These are phyloP conservation scores for Morpho deidamia DNA, from an alignment of 2,888 invertebrate species.

Conservation along the genomic window DNA sequence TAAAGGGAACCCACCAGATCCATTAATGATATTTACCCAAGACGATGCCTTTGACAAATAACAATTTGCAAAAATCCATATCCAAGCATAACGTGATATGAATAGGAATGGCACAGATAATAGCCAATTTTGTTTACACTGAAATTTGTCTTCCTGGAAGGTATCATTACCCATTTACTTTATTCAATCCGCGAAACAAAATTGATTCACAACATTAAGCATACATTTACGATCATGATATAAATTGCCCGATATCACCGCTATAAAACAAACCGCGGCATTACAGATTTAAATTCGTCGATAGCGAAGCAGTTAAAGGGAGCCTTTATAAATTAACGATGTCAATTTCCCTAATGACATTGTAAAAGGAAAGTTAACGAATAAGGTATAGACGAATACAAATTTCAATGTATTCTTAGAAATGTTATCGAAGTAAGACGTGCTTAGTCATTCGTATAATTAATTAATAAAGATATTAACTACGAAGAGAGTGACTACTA, in stretches of 20 bases:
- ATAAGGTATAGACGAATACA: constrained; percentile 42
- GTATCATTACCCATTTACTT: constrained; percentile 29
- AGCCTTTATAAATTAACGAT: constrained; percentile 70
- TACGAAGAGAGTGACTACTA: no score
- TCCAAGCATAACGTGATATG: constrained; percentile 7
- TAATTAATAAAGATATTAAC: no score
- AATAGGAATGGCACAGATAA: constrained; percentile 14
- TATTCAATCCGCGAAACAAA: constrained; percentile 43
- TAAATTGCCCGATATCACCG: constrained; percentile 59
- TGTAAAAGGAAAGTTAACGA: constrained; percentile 74
- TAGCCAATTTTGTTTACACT: constrained; percentile 14
- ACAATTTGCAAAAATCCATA: constrained; percentile 10
- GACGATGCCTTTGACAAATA: constrained; percentile 2
- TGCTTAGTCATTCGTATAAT: no score
- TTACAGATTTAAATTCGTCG: constrained; percentile 71
- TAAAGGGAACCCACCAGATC: no score
- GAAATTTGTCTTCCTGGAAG: constrained; percentile 12
- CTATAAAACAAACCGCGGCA: constrained; percentile 72
- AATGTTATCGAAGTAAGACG: no score
- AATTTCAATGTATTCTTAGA: constrained; percentile 9
- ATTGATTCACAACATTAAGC: constrained; percentile 48
- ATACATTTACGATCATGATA: constrained; percentile 47
- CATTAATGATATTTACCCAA: no score
- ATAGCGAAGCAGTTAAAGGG: constrained; percentile 65
- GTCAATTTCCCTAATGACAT: constrained; percentile 75